phyloP scores from a whole-genome alignment of 30 jellyfish, hydroid and myxozoan genomes.

The Thelohanellus kitauei region DNA sequence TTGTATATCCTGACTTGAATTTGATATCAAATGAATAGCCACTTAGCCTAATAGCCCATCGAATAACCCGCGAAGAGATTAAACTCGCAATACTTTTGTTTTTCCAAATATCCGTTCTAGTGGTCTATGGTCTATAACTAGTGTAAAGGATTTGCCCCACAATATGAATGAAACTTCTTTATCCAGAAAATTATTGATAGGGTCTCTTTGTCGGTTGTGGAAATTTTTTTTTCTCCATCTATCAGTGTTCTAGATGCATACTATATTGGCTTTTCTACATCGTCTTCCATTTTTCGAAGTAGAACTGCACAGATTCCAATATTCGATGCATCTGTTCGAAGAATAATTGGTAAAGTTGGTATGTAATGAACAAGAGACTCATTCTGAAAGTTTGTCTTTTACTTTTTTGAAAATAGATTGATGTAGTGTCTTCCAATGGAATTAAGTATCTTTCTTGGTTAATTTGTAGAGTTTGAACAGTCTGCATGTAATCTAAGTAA shows the following conservation, averaged over 20 bases:
- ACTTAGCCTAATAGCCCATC: too few species aligned
- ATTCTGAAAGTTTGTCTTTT: conserved; percentile 3
- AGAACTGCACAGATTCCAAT: conserved; percentile 16
- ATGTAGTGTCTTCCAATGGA: conserved; percentile 4
- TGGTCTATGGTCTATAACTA: too few species aligned
- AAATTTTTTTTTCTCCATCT: conserved; percentile 6
- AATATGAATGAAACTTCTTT: too few species aligned
- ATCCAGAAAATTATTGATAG: conserved; percentile 12
- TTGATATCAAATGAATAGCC: too few species aligned
- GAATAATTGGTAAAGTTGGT: conserved; percentile 4
- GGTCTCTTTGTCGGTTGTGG: conserved; percentile 15
- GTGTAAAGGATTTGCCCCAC: too few species aligned
- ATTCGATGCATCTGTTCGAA: conserved; percentile 16
- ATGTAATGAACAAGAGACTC: conserved; percentile 11
- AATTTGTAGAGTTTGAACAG: conserved; percentile 1
- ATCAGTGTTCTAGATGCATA: conserved; percentile 13
- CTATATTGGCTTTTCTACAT: conserved; percentile 3
- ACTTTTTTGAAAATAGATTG: background rate
- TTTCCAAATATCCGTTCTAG: too few species aligned
- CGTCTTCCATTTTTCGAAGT: conserved; percentile 1
- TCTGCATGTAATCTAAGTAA: background rate
- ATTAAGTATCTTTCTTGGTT: conserved; percentile 5
- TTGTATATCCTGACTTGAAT: too few species aligned
- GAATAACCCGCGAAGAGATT: too few species aligned
- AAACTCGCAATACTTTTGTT: too few species aligned